phyloP scores from a whole-genome alignment of 2,113 vertebrate species.

The Rhodinocichla rosea region DNA sequence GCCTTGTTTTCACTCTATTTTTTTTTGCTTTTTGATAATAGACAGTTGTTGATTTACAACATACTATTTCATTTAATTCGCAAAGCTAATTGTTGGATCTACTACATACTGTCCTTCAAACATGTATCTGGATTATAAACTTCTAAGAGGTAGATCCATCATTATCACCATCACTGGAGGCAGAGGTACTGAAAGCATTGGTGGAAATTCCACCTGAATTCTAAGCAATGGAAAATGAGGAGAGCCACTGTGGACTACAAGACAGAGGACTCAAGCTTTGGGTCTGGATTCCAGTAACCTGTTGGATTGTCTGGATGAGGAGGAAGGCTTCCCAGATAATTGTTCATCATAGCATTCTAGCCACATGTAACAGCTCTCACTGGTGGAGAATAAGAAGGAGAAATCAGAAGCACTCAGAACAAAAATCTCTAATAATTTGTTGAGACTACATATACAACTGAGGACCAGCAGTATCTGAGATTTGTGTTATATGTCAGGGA shows the following conservation, averaged over 20 bases:
- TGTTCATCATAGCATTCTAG: background rate
- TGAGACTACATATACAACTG: background rate
- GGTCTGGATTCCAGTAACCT: background rate
- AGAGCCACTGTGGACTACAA: background rate
- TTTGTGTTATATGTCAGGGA: background rate
- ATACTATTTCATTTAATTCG: background rate
- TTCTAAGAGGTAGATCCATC: background rate
- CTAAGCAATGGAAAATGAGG: background rate
- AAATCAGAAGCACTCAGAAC: background rate
- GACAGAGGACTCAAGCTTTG: background rate
- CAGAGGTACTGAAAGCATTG: background rate
- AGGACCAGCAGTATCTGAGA: background rate
- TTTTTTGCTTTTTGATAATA: background rate
- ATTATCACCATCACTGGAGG: background rate
- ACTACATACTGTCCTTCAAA: background rate
- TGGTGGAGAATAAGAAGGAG: background rate
- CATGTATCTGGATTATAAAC: background rate
- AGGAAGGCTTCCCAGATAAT: background rate
- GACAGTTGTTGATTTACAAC: background rate
- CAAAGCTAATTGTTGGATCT: background rate
- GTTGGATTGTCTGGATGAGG: background rate
- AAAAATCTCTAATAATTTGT: background rate
- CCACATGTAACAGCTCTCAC: background rate
- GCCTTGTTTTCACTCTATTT: background rate
- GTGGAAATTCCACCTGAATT: background rate